These are phyloP conservation scores for Mamestra configurata DNA, from an alignment of 1,140 invertebrate species.

Conservation along the genomic window DNA sequence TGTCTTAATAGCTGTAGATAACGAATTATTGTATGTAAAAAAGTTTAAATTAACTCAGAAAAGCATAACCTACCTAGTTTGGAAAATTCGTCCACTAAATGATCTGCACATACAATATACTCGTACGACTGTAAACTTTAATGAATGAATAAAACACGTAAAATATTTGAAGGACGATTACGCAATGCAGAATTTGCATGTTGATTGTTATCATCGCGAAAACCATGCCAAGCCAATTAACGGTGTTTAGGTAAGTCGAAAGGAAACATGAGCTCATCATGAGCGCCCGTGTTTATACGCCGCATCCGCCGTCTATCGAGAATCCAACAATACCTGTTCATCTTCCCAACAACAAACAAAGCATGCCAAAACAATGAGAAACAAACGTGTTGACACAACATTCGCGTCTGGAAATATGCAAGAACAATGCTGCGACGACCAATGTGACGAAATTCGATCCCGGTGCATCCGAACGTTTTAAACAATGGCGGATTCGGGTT, in stretches of 20 bases:
- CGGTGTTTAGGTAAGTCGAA: slow-evolving; percentile 6
- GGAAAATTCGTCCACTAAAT: too few relatives aligned
- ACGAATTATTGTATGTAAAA: too few relatives aligned
- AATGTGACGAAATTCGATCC: slow-evolving; percentile 66
- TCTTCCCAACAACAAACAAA: slow-evolving; percentile 51
- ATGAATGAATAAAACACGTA: slow-evolving; percentile 34
- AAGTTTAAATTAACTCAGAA: too few relatives aligned
- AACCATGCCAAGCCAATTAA: slow-evolving; percentile 49
- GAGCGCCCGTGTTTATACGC: slow-evolving; percentile 31
- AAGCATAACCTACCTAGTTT: too few relatives aligned
- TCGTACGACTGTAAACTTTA: slow-evolving; percentile 1
- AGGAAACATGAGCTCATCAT: slow-evolving; percentile 44
- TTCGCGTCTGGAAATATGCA: slow-evolving; percentile 58
- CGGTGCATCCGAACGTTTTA: slow-evolving; percentile 60
- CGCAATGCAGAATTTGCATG: slow-evolving; percentile 41
- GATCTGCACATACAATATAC: not conserved
- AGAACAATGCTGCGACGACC: slow-evolving; percentile 58
- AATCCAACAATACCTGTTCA: slow-evolving; percentile 53
- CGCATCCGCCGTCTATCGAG: slow-evolving; percentile 31
- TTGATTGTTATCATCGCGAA: slow-evolving; percentile 45
- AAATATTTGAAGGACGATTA: slow-evolving; percentile 42
- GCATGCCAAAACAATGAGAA: slow-evolving; percentile 60
- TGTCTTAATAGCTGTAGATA: too few relatives aligned
- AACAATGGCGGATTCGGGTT: slow-evolving; percentile 60
- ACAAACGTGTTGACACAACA: slow-evolving; percentile 62